Evolutionary conservation across 2,113 vertebrate species (phyloP).

Genomic region (Chamaea fasciata): DNA sequence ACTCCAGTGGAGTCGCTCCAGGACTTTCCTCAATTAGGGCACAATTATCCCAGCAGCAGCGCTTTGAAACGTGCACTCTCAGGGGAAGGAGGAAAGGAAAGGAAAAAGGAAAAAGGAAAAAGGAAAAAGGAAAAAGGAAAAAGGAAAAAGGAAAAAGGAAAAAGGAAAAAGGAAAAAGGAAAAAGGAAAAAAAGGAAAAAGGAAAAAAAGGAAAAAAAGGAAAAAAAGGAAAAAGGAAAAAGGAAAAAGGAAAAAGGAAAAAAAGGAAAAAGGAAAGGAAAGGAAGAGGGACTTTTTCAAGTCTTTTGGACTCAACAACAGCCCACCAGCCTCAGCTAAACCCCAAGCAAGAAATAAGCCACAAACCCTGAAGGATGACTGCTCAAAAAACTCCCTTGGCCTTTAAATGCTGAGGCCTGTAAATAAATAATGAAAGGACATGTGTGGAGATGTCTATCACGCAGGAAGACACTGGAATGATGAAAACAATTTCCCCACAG

Average conservation of each 20-base stretch:
- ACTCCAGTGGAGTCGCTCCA: neutral
- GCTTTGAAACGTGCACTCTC: neutral
- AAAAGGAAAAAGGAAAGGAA: neutral
- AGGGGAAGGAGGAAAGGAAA: neutral
- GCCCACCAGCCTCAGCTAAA: neutral
- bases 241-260: too few species aligned
- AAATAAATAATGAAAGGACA: neutral
- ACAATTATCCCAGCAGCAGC: neutral
- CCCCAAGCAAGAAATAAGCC: neutral
- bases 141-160: neutral
- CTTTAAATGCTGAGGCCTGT: neutral
- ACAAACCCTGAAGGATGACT: neutral
- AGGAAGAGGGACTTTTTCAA: neutral
- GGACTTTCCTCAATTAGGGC: neutral
- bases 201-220: too few species aligned
- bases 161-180: neutral
- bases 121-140: neutral
- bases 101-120: neutral
- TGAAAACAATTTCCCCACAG: neutral
- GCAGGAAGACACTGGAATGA: neutral
- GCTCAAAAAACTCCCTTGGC: neutral
- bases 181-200: too few species aligned
- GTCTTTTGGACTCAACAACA: neutral
- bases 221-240: too few species aligned
- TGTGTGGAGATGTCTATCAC: rapidly evolving